Conservation (phyloP, 2,888 invertebrate species). For the Dynastes hyllus region DNA sequence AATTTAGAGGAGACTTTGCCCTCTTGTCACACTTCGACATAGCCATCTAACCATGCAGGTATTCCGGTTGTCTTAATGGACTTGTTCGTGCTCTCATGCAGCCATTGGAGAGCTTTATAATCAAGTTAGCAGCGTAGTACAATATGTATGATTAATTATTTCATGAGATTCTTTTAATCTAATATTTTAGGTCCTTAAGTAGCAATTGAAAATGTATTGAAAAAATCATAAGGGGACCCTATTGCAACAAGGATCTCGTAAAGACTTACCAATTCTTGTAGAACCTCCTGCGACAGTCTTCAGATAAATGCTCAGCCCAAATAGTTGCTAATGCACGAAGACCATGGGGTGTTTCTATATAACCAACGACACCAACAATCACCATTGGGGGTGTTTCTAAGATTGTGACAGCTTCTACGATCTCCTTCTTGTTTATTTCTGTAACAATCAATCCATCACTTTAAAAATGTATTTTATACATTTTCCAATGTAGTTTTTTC, state of each 20-base stretch:
- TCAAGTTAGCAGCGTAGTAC: constrained; percentile 64
- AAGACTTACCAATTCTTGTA: constrained; percentile 98
- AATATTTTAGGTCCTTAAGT: no score
- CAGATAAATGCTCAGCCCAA: constrained; percentile 99
- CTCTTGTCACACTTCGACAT: constrained; percentile 63
- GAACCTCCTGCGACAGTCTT: constrained; percentile 98
- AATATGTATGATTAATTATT: no score
- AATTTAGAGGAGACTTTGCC: constrained; percentile 81
- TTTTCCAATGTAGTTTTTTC: no score
- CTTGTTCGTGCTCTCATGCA: constrained; percentile 77
- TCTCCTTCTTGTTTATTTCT: constrained; percentile 99
- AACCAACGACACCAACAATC: constrained; percentile 97
- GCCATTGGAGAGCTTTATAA: constrained; percentile 79
- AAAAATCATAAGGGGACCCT: constrained; percentile 57
- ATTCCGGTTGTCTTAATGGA: constrained; percentile 61
- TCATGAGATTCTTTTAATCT: no score
- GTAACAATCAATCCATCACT: constrained; percentile 61
- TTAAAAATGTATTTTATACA: no score
- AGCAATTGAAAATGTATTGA: background rate
- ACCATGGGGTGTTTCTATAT: constrained; percentile 99
- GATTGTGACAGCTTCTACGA: constrained; percentile 98
- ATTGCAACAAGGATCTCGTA: constrained; percentile 12
- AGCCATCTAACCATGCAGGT: constrained; percentile 23
- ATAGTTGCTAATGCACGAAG: constrained; percentile 95
- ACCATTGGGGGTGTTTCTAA: constrained; percentile 99